phyloP scores from a whole-genome alignment of 2,888 invertebrate genomes.

The Epirrhoe alternata region DNA sequence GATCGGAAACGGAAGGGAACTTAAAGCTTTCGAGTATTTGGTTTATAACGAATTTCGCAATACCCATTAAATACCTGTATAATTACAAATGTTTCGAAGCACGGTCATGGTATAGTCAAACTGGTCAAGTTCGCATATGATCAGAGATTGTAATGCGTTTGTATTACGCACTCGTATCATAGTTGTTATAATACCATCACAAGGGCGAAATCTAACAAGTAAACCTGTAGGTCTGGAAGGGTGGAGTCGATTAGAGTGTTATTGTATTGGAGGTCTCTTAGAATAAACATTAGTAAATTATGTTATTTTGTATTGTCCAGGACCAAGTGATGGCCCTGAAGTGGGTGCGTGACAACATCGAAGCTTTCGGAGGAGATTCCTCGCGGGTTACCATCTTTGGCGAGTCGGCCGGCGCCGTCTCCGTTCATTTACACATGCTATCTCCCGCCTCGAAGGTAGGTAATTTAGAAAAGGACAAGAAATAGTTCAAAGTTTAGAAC shows the following conservation, averaged over 20 bases:
- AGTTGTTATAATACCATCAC: not conserved
- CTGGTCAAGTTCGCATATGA: conserved; percentile 40
- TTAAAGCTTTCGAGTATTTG: not conserved
- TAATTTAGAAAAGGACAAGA: not conserved
- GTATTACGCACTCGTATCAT: not conserved
- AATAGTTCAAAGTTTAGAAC: too few relatives aligned
- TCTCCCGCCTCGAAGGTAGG: conserved; percentile 80
- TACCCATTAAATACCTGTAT: conserved; percentile 1
- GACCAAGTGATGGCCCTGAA: conserved; percentile 86
- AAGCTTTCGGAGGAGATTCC: conserved; percentile 86
- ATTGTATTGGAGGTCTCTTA: too few relatives aligned
- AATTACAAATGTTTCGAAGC: conserved; percentile 28
- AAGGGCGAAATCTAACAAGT: not conserved
- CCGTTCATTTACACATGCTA: conserved; percentile 85
- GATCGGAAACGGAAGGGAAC: not conserved
- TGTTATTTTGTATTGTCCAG: conserved; percentile 50
- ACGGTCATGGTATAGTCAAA: conserved; percentile 41
- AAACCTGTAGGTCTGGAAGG: too few relatives aligned
- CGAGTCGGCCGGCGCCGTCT: conserved; percentile 86
- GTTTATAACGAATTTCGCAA: not conserved
- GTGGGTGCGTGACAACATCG: conserved; percentile 87
- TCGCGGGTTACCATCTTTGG: conserved; percentile 85
- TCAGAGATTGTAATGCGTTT: conserved; percentile 18
- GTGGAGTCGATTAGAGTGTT: too few relatives aligned
- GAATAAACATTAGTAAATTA: too few relatives aligned